Evolutionary conservation across 2,888 invertebrate species (phyloP), one percentile per base, ranked within the genome.

Genomic region (Oscheius myriophilus): DNA sequence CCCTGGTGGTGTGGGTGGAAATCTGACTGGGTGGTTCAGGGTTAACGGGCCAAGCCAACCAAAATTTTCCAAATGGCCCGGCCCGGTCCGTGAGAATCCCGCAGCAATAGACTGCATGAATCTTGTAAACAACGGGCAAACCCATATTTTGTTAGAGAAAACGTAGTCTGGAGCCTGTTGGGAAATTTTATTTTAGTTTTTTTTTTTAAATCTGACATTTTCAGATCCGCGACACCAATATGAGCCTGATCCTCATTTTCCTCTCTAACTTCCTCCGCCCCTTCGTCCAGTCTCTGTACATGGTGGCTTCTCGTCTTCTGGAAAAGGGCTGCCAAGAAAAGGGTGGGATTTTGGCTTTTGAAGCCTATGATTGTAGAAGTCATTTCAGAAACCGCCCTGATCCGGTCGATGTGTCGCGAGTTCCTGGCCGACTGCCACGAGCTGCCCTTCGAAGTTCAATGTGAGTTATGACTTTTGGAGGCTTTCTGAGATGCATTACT

Each of bases 181-280:
- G n/a, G n/a, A n/a, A n/a, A n/a, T n/a, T n/a, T n/a, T n/a, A n/a
- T n/a, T n/a, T n/a, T n/a, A n/a, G n/a, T n/a, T n/a, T n/a, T n/a
- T n/a, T n/a, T n/a, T n/a, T n/a, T n/a, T n/a, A n/a, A n/a, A n/a
- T n/a, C 23, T 14, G 2, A 12, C 45, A 49, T 61, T 61, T 59
- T 1, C 21, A 61, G 61, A 49, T 61, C 16, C 26, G 49, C 1
- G 61, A 61, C 33, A 12, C 41, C 7, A 46, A 46, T n/a, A 25
- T 33, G 2, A 49, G 39, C 26, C 41, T 25, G 21, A 61, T 70
- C 11, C 49, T 82, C 6, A 23, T 61, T 7, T 84, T 84, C 68
- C 80, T 76, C 55, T 71, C 82, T 16, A 81, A 82, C 64, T 70
- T 84, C 42, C 70, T 84, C 14, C 72, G 77, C 0, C 84, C 82